Evolutionary conservation across 1,140 invertebrate species (phyloP).

Genomic region (Physella acuta): DNA sequence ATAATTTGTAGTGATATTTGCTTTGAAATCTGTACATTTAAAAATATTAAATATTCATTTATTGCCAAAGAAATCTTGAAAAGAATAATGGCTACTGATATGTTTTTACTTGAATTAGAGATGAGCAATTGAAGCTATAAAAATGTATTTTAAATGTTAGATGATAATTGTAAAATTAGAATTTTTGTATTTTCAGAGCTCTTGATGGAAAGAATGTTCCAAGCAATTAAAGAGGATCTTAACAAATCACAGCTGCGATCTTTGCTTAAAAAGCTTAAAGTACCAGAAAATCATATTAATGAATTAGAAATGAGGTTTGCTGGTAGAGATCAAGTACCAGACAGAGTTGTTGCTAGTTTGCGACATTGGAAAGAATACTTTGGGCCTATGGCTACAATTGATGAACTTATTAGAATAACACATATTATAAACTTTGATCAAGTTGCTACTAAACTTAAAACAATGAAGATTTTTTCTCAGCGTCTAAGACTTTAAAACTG

Average conservation of each 20-base stretch:
- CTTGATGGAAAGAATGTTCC: slow-evolving; percentile 50
- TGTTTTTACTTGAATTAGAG: too few species aligned
- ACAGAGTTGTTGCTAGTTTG: slow-evolving; percentile 45
- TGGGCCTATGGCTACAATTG: slow-evolving; percentile 44
- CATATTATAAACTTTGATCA: slow-evolving; percentile 52
- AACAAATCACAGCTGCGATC: slow-evolving; percentile 53
- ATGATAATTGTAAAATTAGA: too few species aligned
- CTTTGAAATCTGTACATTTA: too few species aligned
- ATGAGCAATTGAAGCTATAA: too few species aligned
- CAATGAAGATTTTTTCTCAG: slow-evolving; percentile 52
- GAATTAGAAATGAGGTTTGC: slow-evolving; percentile 51
- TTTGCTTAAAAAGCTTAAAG: slow-evolving; percentile 53
- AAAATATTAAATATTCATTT: too few species aligned
- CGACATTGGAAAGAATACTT: slow-evolving; percentile 48
- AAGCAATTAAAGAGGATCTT: slow-evolving; percentile 42
- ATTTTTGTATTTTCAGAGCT: slow-evolving; percentile 39
- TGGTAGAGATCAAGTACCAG: slow-evolving; percentile 50
- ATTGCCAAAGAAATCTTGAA: too few species aligned
- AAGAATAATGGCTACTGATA: too few species aligned
- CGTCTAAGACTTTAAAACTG: slow-evolving; percentile 41
- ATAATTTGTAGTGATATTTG: too few species aligned
- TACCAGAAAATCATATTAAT: slow-evolving; percentile 47
- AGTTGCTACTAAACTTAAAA: slow-evolving; percentile 41
- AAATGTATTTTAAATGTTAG: too few species aligned
- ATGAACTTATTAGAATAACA: slow-evolving; percentile 52